These are phyloP conservation scores for Alectoris magna DNA, from an alignment of 2,797 vertebrate species.

Conservation along the genomic window DNA sequence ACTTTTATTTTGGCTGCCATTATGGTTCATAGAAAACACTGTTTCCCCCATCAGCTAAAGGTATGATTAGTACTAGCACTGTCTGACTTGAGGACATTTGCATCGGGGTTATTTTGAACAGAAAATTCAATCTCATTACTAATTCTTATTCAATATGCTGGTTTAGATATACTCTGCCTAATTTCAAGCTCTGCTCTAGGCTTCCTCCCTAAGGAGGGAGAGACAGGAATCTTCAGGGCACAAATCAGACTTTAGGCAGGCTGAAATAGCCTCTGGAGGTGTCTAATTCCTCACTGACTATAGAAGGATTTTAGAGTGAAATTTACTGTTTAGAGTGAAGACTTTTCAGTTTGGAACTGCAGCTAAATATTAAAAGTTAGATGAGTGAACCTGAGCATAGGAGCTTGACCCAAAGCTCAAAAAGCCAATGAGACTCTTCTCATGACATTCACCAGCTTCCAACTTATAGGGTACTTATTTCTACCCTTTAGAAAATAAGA, in stretches of 20 bases:
- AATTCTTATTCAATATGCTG: neutral
- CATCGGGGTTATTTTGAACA: slow-evolving; percentile 11
- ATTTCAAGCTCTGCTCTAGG: neutral
- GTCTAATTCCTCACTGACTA: neutral
- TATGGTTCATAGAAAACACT: slow-evolving; percentile 16
- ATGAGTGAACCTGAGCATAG: neutral
- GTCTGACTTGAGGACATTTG: slow-evolving; percentile 7
- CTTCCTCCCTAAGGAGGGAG: neutral
- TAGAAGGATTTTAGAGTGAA: neutral
- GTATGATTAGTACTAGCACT: neutral
- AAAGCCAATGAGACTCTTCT: neutral
- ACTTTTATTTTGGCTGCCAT: slow-evolving; percentile 51
- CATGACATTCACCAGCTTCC: neutral
- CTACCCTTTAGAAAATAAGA: neutral
- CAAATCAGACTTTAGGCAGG: neutral
- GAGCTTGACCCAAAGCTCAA: neutral
- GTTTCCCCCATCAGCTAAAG: slow-evolving; percentile 33
- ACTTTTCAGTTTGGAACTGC: neutral
- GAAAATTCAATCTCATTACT: slow-evolving; percentile 10
- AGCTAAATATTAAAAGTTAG: neutral
- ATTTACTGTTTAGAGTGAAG: neutral
- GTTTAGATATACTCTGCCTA: neutral
- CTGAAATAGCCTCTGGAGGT: neutral
- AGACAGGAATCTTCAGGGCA: neutral
- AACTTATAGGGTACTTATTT: neutral